Evolutionary conservation across 2,888 invertebrate genomes (phyloP).

Genomic region (Athripsodes cinereus): DNA sequence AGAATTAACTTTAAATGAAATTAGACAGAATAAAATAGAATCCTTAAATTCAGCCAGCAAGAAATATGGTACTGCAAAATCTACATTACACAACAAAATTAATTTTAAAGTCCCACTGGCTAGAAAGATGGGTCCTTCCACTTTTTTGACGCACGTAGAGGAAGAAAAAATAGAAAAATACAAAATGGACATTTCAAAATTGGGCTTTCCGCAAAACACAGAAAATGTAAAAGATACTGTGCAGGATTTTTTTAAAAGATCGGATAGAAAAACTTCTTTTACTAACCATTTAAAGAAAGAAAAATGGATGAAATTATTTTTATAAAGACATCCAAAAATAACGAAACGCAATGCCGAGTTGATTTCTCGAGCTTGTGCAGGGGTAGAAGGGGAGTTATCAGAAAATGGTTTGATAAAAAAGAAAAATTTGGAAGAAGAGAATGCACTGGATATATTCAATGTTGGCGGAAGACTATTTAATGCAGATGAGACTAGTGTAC

Average conservation of each 20-base stretch:
- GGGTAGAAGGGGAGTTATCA: conserved; percentile 28
- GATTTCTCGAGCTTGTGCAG: too few species aligned
- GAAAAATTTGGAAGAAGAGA: conserved; percentile 26
- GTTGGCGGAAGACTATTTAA: too few species aligned
- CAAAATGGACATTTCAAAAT: background rate
- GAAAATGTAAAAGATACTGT: too few species aligned
- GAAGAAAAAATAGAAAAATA: conserved; percentile 1
- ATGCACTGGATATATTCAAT: conserved; percentile 21
- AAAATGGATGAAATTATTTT: conserved; percentile 30
- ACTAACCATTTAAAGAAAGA: conserved; percentile 28
- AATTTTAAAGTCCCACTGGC: conserved; percentile 1
- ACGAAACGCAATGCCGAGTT: too few species aligned
- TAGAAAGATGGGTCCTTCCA: conserved; percentile 3
- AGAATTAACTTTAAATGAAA: background rate
- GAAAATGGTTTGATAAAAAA: conserved; percentile 29
- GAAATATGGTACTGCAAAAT: conserved; percentile 1
- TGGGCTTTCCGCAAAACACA: background rate
- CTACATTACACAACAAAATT: background rate
- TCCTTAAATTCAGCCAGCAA: conserved; percentile 1
- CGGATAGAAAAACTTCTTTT: too few species aligned
- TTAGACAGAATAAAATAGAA: background rate
- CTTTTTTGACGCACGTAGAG: background rate
- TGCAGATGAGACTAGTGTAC: conserved; percentile 27
- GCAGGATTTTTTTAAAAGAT: too few species aligned
- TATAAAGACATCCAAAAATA: too few species aligned